A percentile compares a stretch with the other conserved stretches of the same genome.
These are phyloP conservation scores for Thaumetopoea pityocampa DNA, from an alignment of 1,140 invertebrate genomes.

Conservation along the genomic window DNA sequence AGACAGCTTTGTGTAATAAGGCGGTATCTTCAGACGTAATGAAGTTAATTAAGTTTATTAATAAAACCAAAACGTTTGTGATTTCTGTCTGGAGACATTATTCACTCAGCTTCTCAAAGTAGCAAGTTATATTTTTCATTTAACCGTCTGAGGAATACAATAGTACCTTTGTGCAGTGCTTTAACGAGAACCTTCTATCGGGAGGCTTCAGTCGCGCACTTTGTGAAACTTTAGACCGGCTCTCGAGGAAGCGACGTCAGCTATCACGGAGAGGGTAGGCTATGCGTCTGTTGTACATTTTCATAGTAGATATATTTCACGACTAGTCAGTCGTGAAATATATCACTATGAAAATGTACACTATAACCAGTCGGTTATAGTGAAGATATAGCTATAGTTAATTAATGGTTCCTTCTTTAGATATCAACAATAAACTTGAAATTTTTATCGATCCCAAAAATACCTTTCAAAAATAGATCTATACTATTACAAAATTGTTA, in stretches of 20 bases:
- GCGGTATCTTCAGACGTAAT: no score
- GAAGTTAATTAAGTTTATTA: neutral
- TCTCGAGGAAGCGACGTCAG: conserved; percentile 8
- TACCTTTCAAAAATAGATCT: no score
- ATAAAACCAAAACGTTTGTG: conserved; percentile 8
- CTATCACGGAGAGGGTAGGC: conserved; percentile 7
- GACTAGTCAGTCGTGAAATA: no score
- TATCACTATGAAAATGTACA: no score
- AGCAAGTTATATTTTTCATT: conserved; percentile 21
- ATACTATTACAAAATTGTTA: no score
- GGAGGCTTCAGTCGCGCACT: conserved; percentile 18
- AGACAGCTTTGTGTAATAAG: neutral
- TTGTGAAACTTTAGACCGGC: conserved; percentile 22
- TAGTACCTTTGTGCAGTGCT: conserved; percentile 21
- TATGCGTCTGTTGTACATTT: conserved; percentile 11
- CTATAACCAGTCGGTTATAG: no score
- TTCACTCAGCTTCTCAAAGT: conserved; percentile 8
- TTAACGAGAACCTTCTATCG: conserved; percentile 22
- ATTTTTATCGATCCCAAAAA: no score
- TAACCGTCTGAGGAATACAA: conserved; percentile 19
- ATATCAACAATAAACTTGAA: no score
- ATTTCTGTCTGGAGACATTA: conserved; percentile 8
- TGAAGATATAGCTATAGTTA: no score
- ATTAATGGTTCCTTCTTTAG: no score
- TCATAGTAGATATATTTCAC: neutral